Evolutionary conservation across 2,888 invertebrate species (phyloP).

Genomic region (Dicyrtomina minuta): DNA sequence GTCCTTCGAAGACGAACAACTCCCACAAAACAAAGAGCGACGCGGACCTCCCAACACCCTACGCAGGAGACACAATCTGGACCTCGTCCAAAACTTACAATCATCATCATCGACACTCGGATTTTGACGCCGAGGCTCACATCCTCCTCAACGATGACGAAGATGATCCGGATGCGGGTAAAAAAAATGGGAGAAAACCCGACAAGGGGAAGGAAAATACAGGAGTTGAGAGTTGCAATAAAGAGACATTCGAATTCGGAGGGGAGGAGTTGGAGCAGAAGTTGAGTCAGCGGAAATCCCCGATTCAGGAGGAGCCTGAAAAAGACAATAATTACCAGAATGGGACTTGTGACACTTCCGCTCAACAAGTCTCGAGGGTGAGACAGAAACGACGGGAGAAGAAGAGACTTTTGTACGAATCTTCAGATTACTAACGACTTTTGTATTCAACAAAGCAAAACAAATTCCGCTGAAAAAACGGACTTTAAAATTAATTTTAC

Average conservation of each 20-base stretch:
- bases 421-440: not conserved
- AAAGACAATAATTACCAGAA: not conserved
- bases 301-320: not conserved
- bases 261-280: not conserved
- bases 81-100: not conserved
- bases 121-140: not conserved
- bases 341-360: not conserved
- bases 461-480: no score
- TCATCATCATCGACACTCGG: not conserved
- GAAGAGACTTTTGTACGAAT: slow-evolving; percentile 24
- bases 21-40: not conserved
- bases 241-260: not conserved
- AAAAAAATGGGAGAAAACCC: not conserved
- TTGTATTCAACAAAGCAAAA: no score
- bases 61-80: not conserved
- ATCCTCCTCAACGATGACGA: not conserved
- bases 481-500: no score
- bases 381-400: slow-evolving; percentile 31
- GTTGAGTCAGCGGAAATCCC: not conserved
- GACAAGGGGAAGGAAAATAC: not conserved
- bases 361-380: not conserved
- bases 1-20: no score
- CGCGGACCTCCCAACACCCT: not conserved
- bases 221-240: not conserved
- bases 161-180: not conserved